Conservation (phyloP, 2,888 invertebrate species). For the Tetragonisca angustula region DNA sequence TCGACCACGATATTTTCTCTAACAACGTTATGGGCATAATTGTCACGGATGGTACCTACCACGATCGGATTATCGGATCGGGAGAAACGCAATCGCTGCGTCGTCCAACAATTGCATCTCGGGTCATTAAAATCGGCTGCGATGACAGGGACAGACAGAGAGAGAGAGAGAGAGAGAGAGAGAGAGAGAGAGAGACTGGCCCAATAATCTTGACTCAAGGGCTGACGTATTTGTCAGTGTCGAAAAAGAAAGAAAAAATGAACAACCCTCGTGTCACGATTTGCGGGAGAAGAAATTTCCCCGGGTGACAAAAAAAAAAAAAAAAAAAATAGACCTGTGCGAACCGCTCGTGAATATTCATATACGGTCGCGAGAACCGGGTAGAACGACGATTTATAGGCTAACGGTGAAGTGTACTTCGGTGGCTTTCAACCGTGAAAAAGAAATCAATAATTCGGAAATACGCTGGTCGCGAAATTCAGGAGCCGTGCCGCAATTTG, state of each 20-base stretch:
- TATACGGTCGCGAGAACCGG: neutral
- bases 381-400: constrained; percentile 29
- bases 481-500: neutral
- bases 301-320: neutral
- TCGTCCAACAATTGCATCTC: neutral
- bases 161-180: neutral
- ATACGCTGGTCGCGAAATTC: neutral
- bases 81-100: neutral
- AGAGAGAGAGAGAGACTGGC: too few species aligned
- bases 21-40: neutral
- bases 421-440: neutral
- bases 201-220: neutral
- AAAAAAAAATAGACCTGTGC: neutral
- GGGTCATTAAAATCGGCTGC: neutral
- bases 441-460: constrained; percentile 21
- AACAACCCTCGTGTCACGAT: too few species aligned
- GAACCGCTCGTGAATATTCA: constrained; percentile 35
- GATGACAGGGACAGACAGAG: neutral
- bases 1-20: neutral
- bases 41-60: neutral
- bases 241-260: neutral
- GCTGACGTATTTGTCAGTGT: constrained; percentile 22
- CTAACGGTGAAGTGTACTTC: constrained; percentile 9
- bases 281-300: too few species aligned
- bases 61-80: neutral